Base-by-base conservation (phyloP, 2,797 vertebrate species). In the Brotula barbata region DNA sequence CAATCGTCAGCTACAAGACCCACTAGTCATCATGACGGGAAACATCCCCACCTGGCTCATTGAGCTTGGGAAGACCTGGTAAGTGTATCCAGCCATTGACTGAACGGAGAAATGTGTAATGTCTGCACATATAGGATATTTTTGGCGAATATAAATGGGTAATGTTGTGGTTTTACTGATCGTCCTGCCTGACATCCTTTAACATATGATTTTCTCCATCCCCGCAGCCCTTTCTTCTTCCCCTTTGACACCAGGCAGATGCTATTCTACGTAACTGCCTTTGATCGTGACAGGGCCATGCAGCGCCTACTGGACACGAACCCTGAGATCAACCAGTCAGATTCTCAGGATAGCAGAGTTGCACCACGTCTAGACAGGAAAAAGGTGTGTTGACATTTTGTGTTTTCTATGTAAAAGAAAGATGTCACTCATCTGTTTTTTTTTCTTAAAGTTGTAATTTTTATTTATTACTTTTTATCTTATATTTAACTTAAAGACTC, bases 181-280 rank as follows among this genome's bases (percentile, higher is more conserved):
- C 15, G 2, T 6, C 1, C 39, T 11, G n/a, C 1, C 17, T 9
- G 4, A 5, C 16, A 3, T 11, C 19, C 11, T 14, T 23, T 21
- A 17, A 22, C 21, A 5, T 15, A 0, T 13, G 17, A 1, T 39
- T 40, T 36, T 9, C 25, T 56, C 75, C 36, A 16, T 69, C 60
- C 66, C 64, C 81, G 6, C 88, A 99, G 97, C 89, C 97, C 97
- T 0, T 99, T 97, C 92, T 99, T 99, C 91, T 99, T 99, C 87
- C 97, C 97, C 0, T 99, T 99, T 76, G 97, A 99, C 85, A 99
- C 97, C n/a, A 93, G 96, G 75, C 97, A 99, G 94, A 99, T 99
- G 97, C 88, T 99, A 48, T 99, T 99, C 84, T 99, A 99, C 16
- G 97, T 99, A 46, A 99, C 97, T 8, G 97, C 97, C 22, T 99